These are phyloP conservation scores for Araneus ventricosus DNA, from an alignment of 1,140 invertebrate species.

Conservation along the genomic window DNA sequence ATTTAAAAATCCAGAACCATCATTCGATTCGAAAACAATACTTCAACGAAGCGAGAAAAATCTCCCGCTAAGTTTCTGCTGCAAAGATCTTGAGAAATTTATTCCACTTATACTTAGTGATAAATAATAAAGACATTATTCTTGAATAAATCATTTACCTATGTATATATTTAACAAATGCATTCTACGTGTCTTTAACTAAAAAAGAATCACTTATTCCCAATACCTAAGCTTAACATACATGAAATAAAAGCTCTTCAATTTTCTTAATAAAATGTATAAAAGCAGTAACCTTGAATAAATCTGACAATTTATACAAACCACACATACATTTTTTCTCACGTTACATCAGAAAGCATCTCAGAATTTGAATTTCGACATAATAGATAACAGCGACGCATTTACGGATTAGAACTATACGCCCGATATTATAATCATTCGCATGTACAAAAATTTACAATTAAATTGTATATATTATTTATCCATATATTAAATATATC, in stretches of 20 bases:
- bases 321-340: not conserved
- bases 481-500: not conserved
- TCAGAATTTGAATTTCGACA: not conserved
- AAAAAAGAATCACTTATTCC: not conserved
- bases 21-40: not conserved
- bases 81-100: too few species aligned
- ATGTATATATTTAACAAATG: not conserved
- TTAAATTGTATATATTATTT: not conserved
- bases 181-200: not conserved
- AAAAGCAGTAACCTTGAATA: constrained; percentile 13
- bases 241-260: constrained; percentile 1
- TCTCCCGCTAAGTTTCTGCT: not conserved
- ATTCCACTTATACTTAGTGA: not conserved
- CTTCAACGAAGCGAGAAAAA: not conserved
- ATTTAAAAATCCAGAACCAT: too few species aligned
- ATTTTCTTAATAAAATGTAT: constrained; percentile 21
- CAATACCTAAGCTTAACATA: not conserved
- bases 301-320: constrained; percentile 21
- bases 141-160: not conserved
- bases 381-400: not conserved
- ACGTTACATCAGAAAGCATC: not conserved
- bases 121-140: not conserved
- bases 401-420: not conserved
- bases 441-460: not conserved
- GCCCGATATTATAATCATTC: not conserved